Conservation (phyloP, 2,888 invertebrate species). For the Rhogogaster chlorosoma region DNA sequence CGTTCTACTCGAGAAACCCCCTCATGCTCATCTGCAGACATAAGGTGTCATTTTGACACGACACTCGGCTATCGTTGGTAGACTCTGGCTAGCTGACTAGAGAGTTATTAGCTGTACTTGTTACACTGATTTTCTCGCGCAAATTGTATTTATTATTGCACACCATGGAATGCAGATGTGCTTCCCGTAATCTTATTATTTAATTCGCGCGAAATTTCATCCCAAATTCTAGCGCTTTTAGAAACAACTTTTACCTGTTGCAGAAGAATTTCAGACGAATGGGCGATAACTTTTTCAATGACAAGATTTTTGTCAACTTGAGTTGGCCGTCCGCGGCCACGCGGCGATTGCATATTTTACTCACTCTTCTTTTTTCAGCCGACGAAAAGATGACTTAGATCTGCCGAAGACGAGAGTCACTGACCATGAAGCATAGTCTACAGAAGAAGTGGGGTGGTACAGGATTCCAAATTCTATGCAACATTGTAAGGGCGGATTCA, state of each 20-base stretch:
- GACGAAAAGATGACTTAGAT: neutral
- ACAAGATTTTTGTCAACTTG: neutral
- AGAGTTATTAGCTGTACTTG: neutral
- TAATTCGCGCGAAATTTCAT: neutral
- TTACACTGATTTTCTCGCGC: neutral
- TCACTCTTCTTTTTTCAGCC: neutral
- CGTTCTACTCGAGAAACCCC: neutral
- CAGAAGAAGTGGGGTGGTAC: neutral
- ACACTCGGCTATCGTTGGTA: neutral
- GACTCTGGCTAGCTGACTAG: neutral
- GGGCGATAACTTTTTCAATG: neutral
- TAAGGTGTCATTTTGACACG: neutral
- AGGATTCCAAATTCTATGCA: neutral
- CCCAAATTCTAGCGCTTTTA: neutral
- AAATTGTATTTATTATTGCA: neutral
- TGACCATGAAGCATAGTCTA: neutral
- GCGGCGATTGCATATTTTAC: neutral
- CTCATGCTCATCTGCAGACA: neutral
- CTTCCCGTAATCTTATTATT: neutral
- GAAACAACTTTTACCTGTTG: neutral
- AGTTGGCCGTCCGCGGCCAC: conserved; percentile 19
- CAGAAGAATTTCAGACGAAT: conserved; percentile 6
- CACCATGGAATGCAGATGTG: neutral
- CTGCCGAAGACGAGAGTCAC: neutral
- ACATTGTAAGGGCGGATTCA: neutral